A percentile compares a stretch with the other conserved stretches of the same genome.
Conservation (phyloP, 2,113 vertebrate genomes). For the Anguilla rostrata region DNA sequence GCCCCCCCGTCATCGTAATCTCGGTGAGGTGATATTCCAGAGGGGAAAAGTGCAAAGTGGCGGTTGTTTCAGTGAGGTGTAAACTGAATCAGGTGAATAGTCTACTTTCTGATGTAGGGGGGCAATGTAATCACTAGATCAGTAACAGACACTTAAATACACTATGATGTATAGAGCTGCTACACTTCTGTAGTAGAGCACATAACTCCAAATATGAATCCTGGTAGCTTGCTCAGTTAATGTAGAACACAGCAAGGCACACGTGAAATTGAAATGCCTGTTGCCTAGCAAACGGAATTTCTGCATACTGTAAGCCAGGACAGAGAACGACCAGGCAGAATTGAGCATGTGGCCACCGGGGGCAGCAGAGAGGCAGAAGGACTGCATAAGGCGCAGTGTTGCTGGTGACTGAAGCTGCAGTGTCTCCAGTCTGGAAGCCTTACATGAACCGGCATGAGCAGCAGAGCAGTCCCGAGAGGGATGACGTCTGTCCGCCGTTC, state of each 20-base stretch:
- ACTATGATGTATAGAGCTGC: no score
- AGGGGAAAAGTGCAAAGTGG: background rate
- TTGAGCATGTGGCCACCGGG: background rate
- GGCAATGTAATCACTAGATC: no score
- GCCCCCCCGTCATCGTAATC: background rate
- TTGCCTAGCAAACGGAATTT: background rate
- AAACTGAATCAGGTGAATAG: background rate
- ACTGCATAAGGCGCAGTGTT: background rate
- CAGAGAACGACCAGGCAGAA: background rate
- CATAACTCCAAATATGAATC: background rate
- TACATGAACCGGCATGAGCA: slow-evolving; percentile 32
- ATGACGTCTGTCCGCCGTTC: background rate
- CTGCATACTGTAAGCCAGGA: background rate
- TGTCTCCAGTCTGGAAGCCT: background rate
- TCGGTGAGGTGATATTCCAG: background rate
- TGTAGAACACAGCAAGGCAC: background rate
- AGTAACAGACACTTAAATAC: no score
- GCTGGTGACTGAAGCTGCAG: background rate
- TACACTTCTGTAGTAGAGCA: no score
- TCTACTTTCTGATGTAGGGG: no score
- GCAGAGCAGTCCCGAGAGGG: background rate
- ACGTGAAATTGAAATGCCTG: background rate
- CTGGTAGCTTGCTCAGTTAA: background rate
- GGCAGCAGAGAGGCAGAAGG: background rate
- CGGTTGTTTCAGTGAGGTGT: background rate